A percentile compares a stretch with the other conserved stretches of the same genome.
Conservation (phyloP, 2,113 vertebrate genomes). For the Symphodus melops region DNA sequence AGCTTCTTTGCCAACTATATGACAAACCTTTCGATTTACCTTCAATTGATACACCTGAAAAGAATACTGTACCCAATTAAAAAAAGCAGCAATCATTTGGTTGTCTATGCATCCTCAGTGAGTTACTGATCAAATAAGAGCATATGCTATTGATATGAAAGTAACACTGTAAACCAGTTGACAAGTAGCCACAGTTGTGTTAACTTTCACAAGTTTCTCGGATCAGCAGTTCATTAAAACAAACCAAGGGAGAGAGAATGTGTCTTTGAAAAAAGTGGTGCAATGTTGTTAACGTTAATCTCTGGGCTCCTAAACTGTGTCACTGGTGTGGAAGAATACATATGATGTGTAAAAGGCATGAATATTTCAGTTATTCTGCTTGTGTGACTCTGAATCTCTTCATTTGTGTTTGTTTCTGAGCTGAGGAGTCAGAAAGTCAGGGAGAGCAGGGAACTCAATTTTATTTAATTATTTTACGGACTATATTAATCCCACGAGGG, state of each 20-base stretch:
- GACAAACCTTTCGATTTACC: not conserved
- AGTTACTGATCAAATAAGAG: not conserved
- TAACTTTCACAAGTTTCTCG: slow-evolving; percentile 4
- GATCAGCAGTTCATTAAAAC: not conserved
- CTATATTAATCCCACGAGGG: too few species aligned
- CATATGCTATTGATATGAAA: not conserved
- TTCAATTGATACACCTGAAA: not conserved
- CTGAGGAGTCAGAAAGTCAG: not conserved
- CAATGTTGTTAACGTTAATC: slow-evolving; percentile 16
- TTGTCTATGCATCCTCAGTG: too few species aligned
- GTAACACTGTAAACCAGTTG: not conserved
- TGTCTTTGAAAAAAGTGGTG: not conserved
- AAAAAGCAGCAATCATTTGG: too few species aligned
- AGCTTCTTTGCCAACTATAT: slow-evolving; percentile 1
- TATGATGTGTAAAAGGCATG: slow-evolving; percentile 14
- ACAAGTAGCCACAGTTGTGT: not conserved
- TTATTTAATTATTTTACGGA: too few species aligned
- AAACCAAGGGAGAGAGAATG: not conserved
- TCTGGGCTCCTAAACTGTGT: slow-evolving; percentile 6
- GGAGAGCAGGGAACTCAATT: too few species aligned
- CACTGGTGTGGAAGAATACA: slow-evolving; percentile 35
- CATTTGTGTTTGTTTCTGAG: not conserved
- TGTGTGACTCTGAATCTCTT: not conserved
- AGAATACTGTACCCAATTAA: not conserved
- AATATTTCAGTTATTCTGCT: slow-evolving; percentile 10